Conservation (phyloP, 2,888 invertebrate genomes). For the Perizoma flavofasciatum region DNA sequence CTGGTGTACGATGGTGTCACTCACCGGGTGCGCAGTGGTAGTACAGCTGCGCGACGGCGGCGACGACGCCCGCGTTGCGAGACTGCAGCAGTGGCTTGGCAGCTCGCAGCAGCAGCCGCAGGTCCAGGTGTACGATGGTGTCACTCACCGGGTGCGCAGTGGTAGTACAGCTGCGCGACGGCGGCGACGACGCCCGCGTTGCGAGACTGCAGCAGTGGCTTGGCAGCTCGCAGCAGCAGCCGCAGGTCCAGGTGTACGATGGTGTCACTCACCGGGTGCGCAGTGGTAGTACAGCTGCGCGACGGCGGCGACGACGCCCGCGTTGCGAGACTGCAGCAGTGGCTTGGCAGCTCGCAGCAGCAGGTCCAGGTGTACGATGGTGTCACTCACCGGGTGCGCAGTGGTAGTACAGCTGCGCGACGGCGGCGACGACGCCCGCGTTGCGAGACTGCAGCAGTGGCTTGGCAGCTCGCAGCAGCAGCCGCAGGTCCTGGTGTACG, state of each 20-base stretch:
- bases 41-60: slow-evolving; percentile 98
- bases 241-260: slow-evolving; percentile 87
- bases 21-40: slow-evolving; percentile 95
- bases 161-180: slow-evolving; percentile 98
- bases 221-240: slow-evolving; percentile 94
- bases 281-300: slow-evolving; percentile 98
- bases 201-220: slow-evolving; percentile 96
- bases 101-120: slow-evolving; percentile 94
- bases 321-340: slow-evolving; percentile 96
- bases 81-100: slow-evolving; percentile 97
- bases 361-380: slow-evolving; percentile 61
- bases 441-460: slow-evolving; percentile 98
- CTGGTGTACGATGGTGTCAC: slow-evolving; percentile 10
- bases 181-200: slow-evolving; percentile 99
- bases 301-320: slow-evolving; percentile 98
- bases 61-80: slow-evolving; percentile 97
- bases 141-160: slow-evolving; percentile 91
- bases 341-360: slow-evolving; percentile 96
- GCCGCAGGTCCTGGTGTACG: slow-evolving; percentile 87
- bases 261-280: slow-evolving; percentile 87
- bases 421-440: slow-evolving; percentile 98
- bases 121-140: slow-evolving; percentile 83
- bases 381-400: slow-evolving; percentile 89
- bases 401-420: slow-evolving; percentile 98
- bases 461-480: slow-evolving; percentile 95